Evolutionary conservation across 2,888 invertebrate species (phyloP), one percentile per base, ranked within the genome.

Genomic region (Scotopteryx bipunctaria): DNA sequence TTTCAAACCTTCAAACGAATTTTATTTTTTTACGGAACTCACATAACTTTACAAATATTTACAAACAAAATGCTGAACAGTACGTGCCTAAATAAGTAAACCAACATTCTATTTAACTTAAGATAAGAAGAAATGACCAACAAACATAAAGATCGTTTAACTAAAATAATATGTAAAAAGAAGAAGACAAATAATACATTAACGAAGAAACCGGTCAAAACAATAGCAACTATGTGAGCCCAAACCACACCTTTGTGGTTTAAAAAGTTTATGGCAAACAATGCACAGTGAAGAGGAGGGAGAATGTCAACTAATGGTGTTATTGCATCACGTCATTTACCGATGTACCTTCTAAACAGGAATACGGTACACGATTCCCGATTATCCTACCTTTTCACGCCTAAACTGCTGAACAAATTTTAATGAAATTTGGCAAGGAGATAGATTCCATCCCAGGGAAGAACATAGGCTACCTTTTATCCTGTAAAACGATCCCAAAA

Each of bases 121-220:
- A 44, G 50, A 41, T 59, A 50, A 55, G 37, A 17, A 43, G 17
- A 55, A 49, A 36, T 25, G 37, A 36, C 11, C 19, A 45, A 11
- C 15, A 44, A 33, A 49, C 17, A 32, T 36, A 32, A 43, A 44
- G 25, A 36, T 44, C 27, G 47, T 31, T 52, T 48, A 33, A 55
- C 49, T 25, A 41, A 44, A 36, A 53, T 16, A 48, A 38, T n/a
- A n/a, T n/a, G n/a, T 32, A 23, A 42, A 45, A 17, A 43, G 35
- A 29, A 37, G 44, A 38, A 53, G 54, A 70, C 72, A 79, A 78
- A 78, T 66, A 79, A 67, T 68, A 71, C 74, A 77, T 81, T 78
- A 73, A 65, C 61, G 70, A 69, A 67, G 69, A 71, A 76, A 75
- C 70, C 66, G 38, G 57, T 25, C 17, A 27, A 51, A 29, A 49